A percentile compares a stretch with the other conserved stretches of the same genome.
These are phyloP conservation scores for Sterrhoptilus dennistouni DNA, from an alignment of 2,113 vertebrate genomes.

Conservation along the genomic window DNA sequence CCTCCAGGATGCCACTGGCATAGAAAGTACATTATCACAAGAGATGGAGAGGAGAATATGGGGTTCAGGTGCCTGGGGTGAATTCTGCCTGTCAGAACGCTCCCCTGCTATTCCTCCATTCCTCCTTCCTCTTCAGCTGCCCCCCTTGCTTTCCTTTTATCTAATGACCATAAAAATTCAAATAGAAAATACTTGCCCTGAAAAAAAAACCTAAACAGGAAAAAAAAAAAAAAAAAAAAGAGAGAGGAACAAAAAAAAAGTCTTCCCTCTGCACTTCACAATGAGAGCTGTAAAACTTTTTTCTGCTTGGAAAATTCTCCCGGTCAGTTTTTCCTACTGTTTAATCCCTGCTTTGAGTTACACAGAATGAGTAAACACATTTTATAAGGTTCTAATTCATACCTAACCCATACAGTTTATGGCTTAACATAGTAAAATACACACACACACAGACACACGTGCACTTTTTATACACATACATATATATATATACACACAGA, in stretches of 20 bases:
- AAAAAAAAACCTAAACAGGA: constrained; percentile 24
- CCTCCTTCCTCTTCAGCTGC: background rate
- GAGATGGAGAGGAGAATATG: background rate
- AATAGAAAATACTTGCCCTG: constrained; percentile 20
- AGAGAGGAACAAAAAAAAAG: background rate
- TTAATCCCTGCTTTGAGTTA: constrained; percentile 74
- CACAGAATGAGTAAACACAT: constrained; percentile 72
- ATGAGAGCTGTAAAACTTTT: constrained; percentile 70
- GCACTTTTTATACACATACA: background rate
- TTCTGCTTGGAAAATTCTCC: constrained; percentile 73
- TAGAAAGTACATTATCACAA: background rate
- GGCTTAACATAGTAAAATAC: constrained; percentile 58
- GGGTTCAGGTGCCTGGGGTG: background rate
- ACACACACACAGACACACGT: constrained; percentile 12
- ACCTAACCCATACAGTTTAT: constrained; percentile 65
- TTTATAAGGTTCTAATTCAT: constrained; percentile 78
- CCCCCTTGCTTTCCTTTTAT: background rate
- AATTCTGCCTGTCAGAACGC: background rate
- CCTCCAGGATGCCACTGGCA: background rate
- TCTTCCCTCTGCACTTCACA: constrained; percentile 54
- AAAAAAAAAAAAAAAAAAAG: background rate
- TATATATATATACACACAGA: background rate
- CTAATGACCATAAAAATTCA: background rate
- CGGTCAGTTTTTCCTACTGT: constrained; percentile 77
- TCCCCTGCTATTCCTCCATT: background rate